Evolutionary conservation across 53 echinoderm and acorn worm species (phyloP).

Genomic region (Luidia sarsii): DNA sequence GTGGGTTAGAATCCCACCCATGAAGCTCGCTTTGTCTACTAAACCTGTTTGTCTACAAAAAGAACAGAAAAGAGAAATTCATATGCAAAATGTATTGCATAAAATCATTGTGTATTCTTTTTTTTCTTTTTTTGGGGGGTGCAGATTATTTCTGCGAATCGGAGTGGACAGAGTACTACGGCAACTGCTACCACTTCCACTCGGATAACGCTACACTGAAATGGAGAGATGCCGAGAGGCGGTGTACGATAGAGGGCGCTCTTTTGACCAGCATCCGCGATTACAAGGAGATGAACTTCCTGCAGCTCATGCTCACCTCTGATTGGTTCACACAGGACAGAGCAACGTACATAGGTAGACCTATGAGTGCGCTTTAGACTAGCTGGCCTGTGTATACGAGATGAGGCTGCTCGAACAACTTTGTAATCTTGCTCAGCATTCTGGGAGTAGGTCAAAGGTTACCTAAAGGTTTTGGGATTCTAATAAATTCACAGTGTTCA

Average conservation of each 20-base stretch:
- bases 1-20: too few relatives aligned
- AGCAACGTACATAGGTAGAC: slow-evolving; percentile 80
- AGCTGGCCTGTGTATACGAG: not conserved
- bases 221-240: slow-evolving; percentile 81
- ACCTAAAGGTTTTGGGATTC: too few relatives aligned
- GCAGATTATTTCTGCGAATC: slow-evolving; percentile 60
- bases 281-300: slow-evolving; percentile 75
- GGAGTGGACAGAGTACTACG: slow-evolving; percentile 55
- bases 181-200: slow-evolving; percentile 69
- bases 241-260: slow-evolving; percentile 54
- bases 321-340: slow-evolving; percentile 72
- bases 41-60: too few relatives aligned
- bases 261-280: slow-evolving; percentile 75
- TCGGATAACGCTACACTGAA: slow-evolving; percentile 36
- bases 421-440: too few relatives aligned
- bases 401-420: not conserved
- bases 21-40: too few relatives aligned
- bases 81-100: too few relatives aligned
- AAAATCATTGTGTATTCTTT: too few relatives aligned
- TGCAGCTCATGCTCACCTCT: slow-evolving; percentile 85
- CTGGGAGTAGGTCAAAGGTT: too few relatives aligned
- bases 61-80: too few relatives aligned
- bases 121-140: not conserved
- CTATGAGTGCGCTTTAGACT: too few relatives aligned
- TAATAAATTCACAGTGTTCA: too few relatives aligned